Conservation (phyloP, 2,113 vertebrate genomes). For the Oenanthe melanoleuca region DNA sequence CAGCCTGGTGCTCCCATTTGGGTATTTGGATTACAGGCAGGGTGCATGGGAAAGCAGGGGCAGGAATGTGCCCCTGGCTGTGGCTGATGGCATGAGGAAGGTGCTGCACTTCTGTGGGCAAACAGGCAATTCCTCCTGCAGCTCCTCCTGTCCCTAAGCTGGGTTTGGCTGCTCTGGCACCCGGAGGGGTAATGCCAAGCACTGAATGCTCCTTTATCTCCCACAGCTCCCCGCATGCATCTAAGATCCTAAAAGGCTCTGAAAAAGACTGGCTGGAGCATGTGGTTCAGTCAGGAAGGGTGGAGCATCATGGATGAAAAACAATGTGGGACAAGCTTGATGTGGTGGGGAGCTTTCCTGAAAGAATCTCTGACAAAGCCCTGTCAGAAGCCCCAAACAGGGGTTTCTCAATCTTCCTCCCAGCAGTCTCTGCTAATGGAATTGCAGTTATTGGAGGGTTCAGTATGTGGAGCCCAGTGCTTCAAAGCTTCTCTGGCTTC, state of each 20-base stretch:
- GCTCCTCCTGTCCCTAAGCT: background rate
- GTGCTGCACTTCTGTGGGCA: background rate
- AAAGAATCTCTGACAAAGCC: background rate
- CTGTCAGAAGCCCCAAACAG: background rate
- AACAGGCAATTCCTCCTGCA: background rate
- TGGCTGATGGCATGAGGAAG: background rate
- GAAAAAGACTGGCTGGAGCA: background rate
- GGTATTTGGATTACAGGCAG: background rate
- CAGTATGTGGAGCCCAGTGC: conserved; percentile 23
- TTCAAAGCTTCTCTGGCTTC: conserved; percentile 58
- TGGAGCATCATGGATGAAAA: background rate
- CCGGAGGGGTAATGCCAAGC: background rate
- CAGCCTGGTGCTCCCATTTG: background rate
- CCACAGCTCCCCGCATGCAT: background rate
- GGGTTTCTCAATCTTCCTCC: background rate
- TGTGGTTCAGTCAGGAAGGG: background rate
- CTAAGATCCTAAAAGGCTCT: background rate
- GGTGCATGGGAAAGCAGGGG: background rate
- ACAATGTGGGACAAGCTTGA: background rate
- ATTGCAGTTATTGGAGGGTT: background rate
- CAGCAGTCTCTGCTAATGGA: background rate
- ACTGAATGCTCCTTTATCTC: background rate
- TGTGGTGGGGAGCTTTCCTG: background rate
- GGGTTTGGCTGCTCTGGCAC: background rate
- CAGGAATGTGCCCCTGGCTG: background rate